A percentile compares a stretch with the other conserved stretches of the same genome.
Evolutionary conservation across 1,140 invertebrate genomes (phyloP).

Genomic region (Anagrus nilaparvatae): DNA sequence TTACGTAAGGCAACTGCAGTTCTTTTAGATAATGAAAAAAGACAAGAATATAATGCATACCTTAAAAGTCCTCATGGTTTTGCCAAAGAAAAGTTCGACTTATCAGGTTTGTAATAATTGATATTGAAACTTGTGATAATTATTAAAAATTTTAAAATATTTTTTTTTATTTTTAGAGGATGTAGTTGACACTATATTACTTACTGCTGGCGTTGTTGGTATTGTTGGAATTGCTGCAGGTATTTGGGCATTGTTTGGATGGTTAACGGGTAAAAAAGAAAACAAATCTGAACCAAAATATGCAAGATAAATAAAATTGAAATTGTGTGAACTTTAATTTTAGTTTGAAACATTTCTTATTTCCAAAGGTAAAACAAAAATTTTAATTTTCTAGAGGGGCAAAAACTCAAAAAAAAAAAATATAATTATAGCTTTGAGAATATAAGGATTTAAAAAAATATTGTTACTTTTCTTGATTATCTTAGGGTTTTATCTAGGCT

Average conservation of each 20-base stretch:
- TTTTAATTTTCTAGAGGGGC: too few species aligned
- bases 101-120: slow-evolving; percentile 6
- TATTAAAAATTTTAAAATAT: neutral
- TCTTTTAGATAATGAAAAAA: slow-evolving; percentile 9
- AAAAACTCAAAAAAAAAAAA: too few species aligned
- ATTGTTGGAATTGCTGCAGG: slow-evolving; percentile 7
- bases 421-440: too few species aligned
- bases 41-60: slow-evolving; percentile 6
- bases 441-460: too few species aligned
- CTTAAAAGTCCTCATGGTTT: neutral
- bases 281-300: slow-evolving; percentile 3
- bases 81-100: neutral
- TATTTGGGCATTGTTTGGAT: neutral
- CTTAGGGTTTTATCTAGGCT: too few species aligned
- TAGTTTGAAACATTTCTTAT: too few species aligned
- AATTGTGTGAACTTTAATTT: too few species aligned
- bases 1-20: slow-evolving; percentile 7
- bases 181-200: neutral
- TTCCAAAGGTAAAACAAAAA: too few species aligned
- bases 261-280: slow-evolving; percentile 1
- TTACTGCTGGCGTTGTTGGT: neutral
- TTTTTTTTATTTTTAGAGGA: slow-evolving; percentile 3
- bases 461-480: too few species aligned
- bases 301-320: slow-evolving; percentile 4
- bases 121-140: neutral